These are phyloP conservation scores for Aphaenogaster ashmeadi DNA, from an alignment of 1,140 invertebrate genomes.

Conservation along the genomic window DNA sequence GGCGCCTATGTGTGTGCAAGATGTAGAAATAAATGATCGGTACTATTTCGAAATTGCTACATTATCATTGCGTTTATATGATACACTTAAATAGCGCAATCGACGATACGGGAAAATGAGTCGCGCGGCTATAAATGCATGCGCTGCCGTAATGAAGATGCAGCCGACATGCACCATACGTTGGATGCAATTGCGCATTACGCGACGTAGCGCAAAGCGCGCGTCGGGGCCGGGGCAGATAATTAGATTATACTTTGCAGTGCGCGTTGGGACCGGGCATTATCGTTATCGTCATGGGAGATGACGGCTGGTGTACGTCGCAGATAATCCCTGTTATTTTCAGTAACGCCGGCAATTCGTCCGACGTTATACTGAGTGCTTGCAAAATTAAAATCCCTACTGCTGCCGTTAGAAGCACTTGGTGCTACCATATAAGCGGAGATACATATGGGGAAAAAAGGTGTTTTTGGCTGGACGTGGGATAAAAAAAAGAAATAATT, in stretches of 20 bases:
- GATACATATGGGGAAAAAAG: not conserved
- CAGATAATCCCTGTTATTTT: constrained; percentile 70
- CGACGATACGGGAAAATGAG: constrained; percentile 44
- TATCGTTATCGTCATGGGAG: constrained; percentile 76
- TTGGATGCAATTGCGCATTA: constrained; percentile 73
- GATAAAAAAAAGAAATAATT: not conserved
- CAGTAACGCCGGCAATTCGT: constrained; percentile 52
- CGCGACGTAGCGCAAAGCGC: constrained; percentile 40
- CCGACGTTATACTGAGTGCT: constrained; percentile 57
- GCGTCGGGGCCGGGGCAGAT: constrained; percentile 64
- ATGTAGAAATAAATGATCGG: not conserved
- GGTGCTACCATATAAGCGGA: not conserved
- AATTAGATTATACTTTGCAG: constrained; percentile 77
- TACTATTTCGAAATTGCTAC: not conserved
- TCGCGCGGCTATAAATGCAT: constrained; percentile 38
- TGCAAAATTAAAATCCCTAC: constrained; percentile 56
- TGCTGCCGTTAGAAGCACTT: constrained; percentile 33
- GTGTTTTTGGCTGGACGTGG: not conserved
- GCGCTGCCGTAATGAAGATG: constrained; percentile 68
- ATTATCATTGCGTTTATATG: constrained; percentile 23
- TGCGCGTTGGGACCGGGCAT: constrained; percentile 47
- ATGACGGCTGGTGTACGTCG: constrained; percentile 64
- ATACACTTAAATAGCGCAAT: constrained; percentile 32
- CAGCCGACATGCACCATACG: constrained; percentile 53
- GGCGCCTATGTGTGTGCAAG: not conserved